These are phyloP conservation scores for Percina caprodes DNA, from an alignment of 2,113 vertebrate genomes.

Conservation along the genomic window DNA sequence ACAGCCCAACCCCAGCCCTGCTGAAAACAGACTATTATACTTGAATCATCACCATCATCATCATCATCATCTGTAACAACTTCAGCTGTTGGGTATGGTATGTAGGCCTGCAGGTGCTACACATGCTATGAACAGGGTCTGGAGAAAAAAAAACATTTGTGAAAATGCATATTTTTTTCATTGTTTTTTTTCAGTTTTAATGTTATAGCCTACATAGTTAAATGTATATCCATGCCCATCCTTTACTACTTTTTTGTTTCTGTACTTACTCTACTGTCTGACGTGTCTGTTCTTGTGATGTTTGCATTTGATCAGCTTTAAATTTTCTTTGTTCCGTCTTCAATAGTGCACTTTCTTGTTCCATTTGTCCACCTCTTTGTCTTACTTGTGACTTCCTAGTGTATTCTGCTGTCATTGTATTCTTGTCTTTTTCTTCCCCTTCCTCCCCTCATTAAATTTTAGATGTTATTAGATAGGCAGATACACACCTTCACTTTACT, in stretches of 20 bases:
- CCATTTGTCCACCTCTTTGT: constrained; percentile 23
- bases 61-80: constrained; percentile 28
- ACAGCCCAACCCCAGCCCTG: constrained; percentile 22
- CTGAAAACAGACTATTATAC: constrained; percentile 54
- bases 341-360: constrained; percentile 21
- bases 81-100: constrained; percentile 28
- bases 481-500: constrained; percentile 15
- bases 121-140: constrained; percentile 88
- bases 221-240: neutral
- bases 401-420: constrained; percentile 20
- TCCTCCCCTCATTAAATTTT: neutral
- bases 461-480: neutral
- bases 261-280: constrained; percentile 28
- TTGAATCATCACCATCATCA: constrained; percentile 62
- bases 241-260: constrained; percentile 12
- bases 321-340: constrained; percentile 28
- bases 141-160: constrained; percentile 72
- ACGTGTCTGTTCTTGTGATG: constrained; percentile 26
- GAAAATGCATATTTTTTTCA: constrained; percentile 19
- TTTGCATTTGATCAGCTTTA: constrained; percentile 45
- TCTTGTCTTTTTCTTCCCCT: neutral
- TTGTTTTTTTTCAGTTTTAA: constrained; percentile 77
- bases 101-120: constrained; percentile 42
- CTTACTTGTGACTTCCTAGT: constrained; percentile 7
- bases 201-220: constrained; percentile 18